phyloP scores from a whole-genome alignment of 2,888 invertebrate species.

The Drosophila leonis region DNA sequence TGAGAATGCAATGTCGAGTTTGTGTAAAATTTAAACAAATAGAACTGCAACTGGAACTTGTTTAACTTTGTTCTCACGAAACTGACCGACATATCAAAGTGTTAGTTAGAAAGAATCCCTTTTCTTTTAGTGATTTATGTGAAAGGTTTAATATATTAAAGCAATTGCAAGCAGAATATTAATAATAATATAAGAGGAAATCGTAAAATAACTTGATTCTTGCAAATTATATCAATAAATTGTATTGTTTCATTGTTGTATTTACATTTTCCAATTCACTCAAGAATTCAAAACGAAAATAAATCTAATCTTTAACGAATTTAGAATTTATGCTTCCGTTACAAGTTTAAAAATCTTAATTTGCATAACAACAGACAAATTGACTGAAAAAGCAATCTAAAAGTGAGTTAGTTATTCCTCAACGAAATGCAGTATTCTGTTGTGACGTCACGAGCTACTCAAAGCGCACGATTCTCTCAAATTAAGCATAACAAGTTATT shows the following conservation, averaged over 20 bases:
- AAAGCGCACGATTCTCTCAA: not conserved
- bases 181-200: no score
- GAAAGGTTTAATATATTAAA: not conserved
- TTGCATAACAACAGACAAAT: not conserved
- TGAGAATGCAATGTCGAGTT: constrained; percentile 9
- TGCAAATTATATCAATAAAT: not conserved
- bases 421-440: not conserved
- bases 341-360: not conserved
- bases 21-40: not conserved
- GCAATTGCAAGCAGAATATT: not conserved
- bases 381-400: not conserved
- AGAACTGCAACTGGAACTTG: not conserved
- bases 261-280: not conserved
- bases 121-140: not conserved
- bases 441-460: constrained; percentile 2
- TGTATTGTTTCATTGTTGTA: not conserved
- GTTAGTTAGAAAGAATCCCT: not conserved
- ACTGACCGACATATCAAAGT: not conserved
- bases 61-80: not conserved
- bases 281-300: no score
- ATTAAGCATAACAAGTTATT: constrained; percentile 39
- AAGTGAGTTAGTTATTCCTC: not conserved
- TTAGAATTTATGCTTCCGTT: no score
- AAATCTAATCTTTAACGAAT: no score
- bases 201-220: not conserved